Base-by-base conservation (phyloP, 2,797 vertebrate genomes). In the Discoglossus pictus region DNA sequence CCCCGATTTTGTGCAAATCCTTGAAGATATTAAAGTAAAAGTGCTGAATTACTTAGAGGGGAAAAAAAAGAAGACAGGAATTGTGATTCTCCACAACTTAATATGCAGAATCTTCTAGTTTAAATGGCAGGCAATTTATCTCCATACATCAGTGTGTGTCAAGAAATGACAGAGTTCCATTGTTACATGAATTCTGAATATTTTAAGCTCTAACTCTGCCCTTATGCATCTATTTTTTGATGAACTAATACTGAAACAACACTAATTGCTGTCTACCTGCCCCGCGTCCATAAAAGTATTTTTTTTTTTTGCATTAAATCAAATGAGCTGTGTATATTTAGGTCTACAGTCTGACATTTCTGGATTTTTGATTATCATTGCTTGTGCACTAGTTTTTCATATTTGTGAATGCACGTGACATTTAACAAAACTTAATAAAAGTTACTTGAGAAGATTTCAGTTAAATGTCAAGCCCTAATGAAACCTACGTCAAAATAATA, bases 121-220 rank as follows among this genome's bases (percentile, higher is more conserved):
- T 74, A 82, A 81, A 79, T 80, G 83, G 80, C 82, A 81, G 79
- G 73, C 79, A 82, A 86, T 85, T 84, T 80, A 80, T 83, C 83
- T 88, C 77, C 72, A 80, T 76, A 83, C 27, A 75, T 84, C 83
- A 77, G 55, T 56, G 48, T 60, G 73, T 68, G 78, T 79, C 81
- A 72, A 64, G 74, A 83, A 75, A 78, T 80, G 79, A 83, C 77
- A 80, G 73, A 82, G 73, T 65, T 83, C 76, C 75, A 76, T 68
- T 77, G 65, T 78, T 80, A 79, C 74, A 79, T 70, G 75, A 60
- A 78, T 79, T 75, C 75, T 75, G 47, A 85, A 86, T 79, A 88
- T 82, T 86, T 85, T 75, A 74, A 79, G 76, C 68, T 69, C 68
- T 75, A 84, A 80, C 79, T 67, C 7, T 70, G 78, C 74, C 72